These are phyloP conservation scores for Brachyhypopomus occidentalis DNA, from an alignment of 2,113 vertebrate species.

Conservation along the genomic window DNA sequence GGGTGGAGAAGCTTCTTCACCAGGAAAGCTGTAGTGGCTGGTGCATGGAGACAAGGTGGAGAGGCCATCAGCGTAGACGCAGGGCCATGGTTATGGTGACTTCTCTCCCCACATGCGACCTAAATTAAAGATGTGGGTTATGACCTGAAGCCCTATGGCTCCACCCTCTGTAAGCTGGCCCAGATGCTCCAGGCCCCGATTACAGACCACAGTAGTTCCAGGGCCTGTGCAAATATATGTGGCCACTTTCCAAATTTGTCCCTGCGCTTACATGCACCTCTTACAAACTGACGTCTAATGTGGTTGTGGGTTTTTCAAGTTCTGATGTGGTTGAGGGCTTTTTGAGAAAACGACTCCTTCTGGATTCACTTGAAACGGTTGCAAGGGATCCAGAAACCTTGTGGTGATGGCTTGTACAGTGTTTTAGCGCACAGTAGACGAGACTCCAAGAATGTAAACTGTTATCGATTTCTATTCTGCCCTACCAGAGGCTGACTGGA, in stretches of 20 bases:
- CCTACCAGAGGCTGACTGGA: too few relatives aligned
- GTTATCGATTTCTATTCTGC: too few relatives aligned
- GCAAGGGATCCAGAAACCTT: not conserved
- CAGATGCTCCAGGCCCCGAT: not conserved
- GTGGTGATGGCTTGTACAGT: not conserved
- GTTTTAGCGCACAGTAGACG: not conserved
- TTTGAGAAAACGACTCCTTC: not conserved
- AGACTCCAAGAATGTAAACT: too few relatives aligned
- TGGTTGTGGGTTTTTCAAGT: not conserved
- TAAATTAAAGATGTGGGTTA: slow-evolving; percentile 36
- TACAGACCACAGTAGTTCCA: slow-evolving; percentile 5
- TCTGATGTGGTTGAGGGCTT: slow-evolving; percentile 6
- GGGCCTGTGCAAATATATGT: not conserved
- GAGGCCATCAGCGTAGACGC: slow-evolving; percentile 23
- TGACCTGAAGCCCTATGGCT: slow-evolving; percentile 25
- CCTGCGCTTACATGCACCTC: not conserved
- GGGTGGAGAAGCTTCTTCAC: too few relatives aligned
- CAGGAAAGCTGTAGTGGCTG: too few relatives aligned
- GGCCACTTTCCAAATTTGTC: slow-evolving; percentile 33
- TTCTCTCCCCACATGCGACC: not conserved
- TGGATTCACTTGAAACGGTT: slow-evolving; percentile 1
- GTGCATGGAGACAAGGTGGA: not conserved
- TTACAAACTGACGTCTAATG: slow-evolving; percentile 12
- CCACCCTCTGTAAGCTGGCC: not conserved
- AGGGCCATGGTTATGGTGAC: slow-evolving; percentile 15